Conservation (phyloP, 2,797 vertebrate genomes). For the Coracias cyanogaster region DNA sequence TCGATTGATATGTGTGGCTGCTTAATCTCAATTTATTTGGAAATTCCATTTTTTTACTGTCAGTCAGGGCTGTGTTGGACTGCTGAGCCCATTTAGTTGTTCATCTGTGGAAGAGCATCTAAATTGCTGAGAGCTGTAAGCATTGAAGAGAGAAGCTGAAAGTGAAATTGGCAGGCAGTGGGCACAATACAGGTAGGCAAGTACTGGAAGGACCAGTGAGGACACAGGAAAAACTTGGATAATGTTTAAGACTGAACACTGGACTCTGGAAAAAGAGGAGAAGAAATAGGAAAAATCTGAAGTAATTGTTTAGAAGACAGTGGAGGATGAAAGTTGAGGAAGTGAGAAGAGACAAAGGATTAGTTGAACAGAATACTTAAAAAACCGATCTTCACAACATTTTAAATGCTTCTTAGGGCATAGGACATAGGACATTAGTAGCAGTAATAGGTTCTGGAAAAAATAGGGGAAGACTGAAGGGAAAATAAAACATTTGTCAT, state of each 20-base stretch:
- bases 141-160: background rate
- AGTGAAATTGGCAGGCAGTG: background rate
- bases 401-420: background rate
- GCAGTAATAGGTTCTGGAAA: background rate
- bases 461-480: background rate
- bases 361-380: background rate
- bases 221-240: background rate
- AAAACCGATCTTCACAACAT: background rate
- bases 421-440: background rate
- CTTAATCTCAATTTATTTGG: background rate
- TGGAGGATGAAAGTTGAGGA: background rate
- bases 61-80: background rate
- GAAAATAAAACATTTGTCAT: background rate
- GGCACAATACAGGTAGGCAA: background rate
- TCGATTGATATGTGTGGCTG: background rate
- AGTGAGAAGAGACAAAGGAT: background rate
- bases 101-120: background rate
- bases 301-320: background rate
- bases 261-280: background rate
- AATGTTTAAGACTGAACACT: background rate
- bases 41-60: background rate
- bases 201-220: background rate
- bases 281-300: background rate
- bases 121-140: background rate
- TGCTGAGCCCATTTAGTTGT: background rate